Conservation (phyloP, 2,113 vertebrate genomes). For the Lepus timidus region DNA sequence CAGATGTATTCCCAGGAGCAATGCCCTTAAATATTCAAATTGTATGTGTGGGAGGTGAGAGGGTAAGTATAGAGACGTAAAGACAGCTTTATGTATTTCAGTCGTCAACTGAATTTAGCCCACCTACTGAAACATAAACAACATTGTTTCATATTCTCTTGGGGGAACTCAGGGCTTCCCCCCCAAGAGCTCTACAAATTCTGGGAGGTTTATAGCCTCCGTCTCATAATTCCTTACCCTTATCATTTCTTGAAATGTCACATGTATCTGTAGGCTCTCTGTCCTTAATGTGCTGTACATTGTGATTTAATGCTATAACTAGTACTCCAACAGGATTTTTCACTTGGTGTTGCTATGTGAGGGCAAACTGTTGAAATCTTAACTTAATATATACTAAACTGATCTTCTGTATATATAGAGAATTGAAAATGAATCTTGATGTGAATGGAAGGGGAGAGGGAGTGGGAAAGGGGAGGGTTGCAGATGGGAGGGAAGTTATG, state of each 20-base stretch:
- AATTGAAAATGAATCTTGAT: too few relatives aligned
- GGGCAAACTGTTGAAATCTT: too few relatives aligned
- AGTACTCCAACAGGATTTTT: too few relatives aligned
- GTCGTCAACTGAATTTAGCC: not conserved
- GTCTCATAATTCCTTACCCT: not conserved
- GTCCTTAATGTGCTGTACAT: too few relatives aligned
- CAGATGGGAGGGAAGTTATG: too few relatives aligned
- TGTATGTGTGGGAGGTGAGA: not conserved
- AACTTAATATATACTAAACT: too few relatives aligned
- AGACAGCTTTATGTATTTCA: not conserved
- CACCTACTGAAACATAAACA: not conserved
- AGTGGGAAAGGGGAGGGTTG: too few relatives aligned
- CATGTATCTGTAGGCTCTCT: not conserved
- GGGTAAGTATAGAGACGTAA: not conserved
- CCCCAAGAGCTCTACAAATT: conserved; percentile 2
- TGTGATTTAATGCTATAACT: too few relatives aligned
- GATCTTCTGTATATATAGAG: too few relatives aligned
- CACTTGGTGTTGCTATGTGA: too few relatives aligned
- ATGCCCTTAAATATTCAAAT: not conserved
- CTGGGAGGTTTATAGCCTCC: not conserved
- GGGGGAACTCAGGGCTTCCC: not conserved
- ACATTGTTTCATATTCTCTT: conserved; percentile 3
- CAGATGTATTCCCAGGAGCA: not conserved
- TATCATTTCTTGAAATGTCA: conserved; percentile 23
- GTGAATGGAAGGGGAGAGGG: too few relatives aligned